phyloP scores from a whole-genome alignment of 2,113 vertebrate genomes.

The Syngnathus floridae region DNA sequence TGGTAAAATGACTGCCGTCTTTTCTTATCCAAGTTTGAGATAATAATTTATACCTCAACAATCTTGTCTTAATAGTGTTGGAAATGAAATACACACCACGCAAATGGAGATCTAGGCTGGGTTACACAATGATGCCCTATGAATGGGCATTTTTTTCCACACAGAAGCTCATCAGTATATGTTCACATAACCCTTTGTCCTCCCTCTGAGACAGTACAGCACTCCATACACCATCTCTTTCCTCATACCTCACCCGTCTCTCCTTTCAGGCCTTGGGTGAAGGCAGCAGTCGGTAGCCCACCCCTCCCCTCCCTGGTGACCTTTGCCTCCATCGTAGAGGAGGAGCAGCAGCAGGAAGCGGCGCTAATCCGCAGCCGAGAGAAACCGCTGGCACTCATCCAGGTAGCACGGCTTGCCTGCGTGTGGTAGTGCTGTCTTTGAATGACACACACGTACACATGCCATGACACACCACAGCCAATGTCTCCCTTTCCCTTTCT shows the following conservation, averaged over 20 bases:
- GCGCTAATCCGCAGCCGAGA: constrained; percentile 90
- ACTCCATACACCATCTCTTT: constrained; percentile 9
- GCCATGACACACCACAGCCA: not conserved
- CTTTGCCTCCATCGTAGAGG: constrained; percentile 91
- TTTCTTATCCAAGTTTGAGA: not conserved
- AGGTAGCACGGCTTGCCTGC: constrained; percentile 69
- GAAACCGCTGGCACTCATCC: constrained; percentile 92
- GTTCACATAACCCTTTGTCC: constrained; percentile 19
- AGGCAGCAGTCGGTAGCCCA: constrained; percentile 67
- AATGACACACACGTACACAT: not conserved
- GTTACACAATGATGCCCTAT: not conserved
- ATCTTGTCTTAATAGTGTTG: not conserved
- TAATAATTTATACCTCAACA: not conserved
- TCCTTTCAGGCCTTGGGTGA: constrained; percentile 82
- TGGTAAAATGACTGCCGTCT: not conserved
- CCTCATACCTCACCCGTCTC: not conserved
- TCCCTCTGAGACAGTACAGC: constrained; percentile 6
- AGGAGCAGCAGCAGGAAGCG: constrained; percentile 90
- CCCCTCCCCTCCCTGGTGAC: constrained; percentile 71
- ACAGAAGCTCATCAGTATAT: constrained; percentile 24
- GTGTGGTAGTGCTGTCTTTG: constrained; percentile 4
- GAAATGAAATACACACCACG: not conserved
- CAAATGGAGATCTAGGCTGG: not conserved
- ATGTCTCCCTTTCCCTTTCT: not conserved
- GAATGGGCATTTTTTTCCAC: constrained; percentile 3